A percentile compares a stretch with the other conserved stretches of the same genome.
Conservation (phyloP, 2,113 vertebrate species). For the Campylorhamphus procurvoides region DNA sequence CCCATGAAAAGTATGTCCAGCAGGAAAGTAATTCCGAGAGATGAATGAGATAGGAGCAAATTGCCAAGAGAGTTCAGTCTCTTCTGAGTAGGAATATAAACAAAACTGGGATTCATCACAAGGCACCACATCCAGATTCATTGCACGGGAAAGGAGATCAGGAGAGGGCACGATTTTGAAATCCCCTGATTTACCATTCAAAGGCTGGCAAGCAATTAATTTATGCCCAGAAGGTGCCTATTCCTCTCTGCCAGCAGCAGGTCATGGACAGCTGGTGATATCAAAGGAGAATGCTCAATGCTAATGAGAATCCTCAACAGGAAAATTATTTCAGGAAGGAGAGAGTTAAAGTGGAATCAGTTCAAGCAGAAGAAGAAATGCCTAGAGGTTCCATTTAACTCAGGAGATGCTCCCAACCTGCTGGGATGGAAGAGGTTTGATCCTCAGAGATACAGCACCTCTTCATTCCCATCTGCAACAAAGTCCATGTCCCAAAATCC, state of each 20-base stretch:
- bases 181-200: neutral
- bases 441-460: neutral
- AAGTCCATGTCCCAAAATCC: neutral
- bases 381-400: neutral
- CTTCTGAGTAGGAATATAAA: neutral
- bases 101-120: neutral
- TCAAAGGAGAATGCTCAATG: neutral
- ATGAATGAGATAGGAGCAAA: neutral
- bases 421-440: neutral
- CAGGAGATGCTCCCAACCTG: neutral
- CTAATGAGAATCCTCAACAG: neutral
- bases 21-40: neutral
- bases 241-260: neutral
- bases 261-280: neutral
- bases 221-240: neutral
- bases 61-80: neutral
- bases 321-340: neutral
- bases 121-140: neutral
- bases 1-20: slow-evolving; percentile 19
- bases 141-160: neutral
- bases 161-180: neutral
- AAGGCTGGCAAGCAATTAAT: neutral
- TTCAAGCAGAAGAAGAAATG: neutral
- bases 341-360: neutral
- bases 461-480: neutral